phyloP scores from a whole-genome alignment of 1,140 invertebrate species.

The Bombus haemorrhoidalis region DNA sequence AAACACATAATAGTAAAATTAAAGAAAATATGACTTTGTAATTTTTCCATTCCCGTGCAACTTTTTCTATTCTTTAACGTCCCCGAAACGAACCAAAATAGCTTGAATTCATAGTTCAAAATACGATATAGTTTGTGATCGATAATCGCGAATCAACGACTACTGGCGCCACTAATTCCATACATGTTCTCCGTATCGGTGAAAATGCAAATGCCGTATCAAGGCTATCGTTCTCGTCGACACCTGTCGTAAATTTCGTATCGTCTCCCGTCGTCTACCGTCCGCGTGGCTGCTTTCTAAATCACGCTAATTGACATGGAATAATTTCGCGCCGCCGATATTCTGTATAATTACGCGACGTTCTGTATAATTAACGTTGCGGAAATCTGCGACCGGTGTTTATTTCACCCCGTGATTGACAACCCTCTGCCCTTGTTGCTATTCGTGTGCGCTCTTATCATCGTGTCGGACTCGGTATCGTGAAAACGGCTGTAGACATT shows the following conservation, averaged over 20 bases:
- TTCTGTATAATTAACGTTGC: conserved; percentile 21
- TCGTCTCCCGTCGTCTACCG: conserved; percentile 45
- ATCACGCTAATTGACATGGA: conserved; percentile 69
- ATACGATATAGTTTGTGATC: neutral
- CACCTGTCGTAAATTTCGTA: conserved; percentile 56
- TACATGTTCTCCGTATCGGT: conserved; percentile 35
- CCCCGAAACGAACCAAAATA: neutral
- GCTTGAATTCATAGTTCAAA: neutral
- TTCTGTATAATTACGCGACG: neutral
- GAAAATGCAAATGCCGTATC: conserved; percentile 51
- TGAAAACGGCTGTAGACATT: neutral
- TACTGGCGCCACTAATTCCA: neutral
- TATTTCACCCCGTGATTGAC: neutral
- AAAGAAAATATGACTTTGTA: too few relatives aligned
- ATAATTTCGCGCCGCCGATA: conserved; percentile 42
- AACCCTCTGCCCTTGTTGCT: neutral
- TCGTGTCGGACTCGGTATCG: neutral
- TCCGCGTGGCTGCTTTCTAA: conserved; percentile 45
- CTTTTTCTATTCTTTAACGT: neutral
- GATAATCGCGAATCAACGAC: conserved; percentile 16
- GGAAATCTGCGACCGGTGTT: conserved; percentile 5
- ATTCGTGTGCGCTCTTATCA: neutral
- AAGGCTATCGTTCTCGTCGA: conserved; percentile 50
- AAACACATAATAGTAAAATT: too few relatives aligned
- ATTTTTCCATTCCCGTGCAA: neutral